Evolutionary conservation across 2,888 invertebrate species (phyloP), one percentile per base, ranked within the genome.

Genomic region (Venusia cambrica): DNA sequence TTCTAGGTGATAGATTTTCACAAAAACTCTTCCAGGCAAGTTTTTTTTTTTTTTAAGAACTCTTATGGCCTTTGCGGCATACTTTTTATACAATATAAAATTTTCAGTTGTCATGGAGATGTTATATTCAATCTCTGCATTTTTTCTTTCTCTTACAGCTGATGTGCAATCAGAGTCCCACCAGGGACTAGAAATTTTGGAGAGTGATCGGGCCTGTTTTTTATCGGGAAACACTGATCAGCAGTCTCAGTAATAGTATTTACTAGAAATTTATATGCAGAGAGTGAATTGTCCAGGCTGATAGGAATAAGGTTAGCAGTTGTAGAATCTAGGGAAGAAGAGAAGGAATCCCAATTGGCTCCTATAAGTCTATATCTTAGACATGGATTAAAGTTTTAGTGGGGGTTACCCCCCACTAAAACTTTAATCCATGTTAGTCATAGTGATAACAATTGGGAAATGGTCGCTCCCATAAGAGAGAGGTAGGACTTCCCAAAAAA

Each of bases 391-490:
- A 5, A n/a, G n/a, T n/a, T n/a, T n/a, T n/a, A 5, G 16, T 7
- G 4, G 35, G 27, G 14, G 31, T 1, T 2, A 19, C n/a, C n/a
- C n/a, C n/a, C n/a, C 19, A 5, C 8, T 21, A 7, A n/a, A n/a
- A n/a, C n/a, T 22, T 27, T 6, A 18, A 17, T 8, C 19, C 4
- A 3, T 29, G 19, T 1, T n/a, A n/a, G n/a, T n/a, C n/a, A 48
- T 7, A 2, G 14, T 10, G 1, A 21, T 17, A 0, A 45, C 0
- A n/a, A 48, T 54, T 4, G 45, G 47, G 6, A 39, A 50, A 16
- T 54, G 47, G 19, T 54, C 51, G 24, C 49, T 51, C 1, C 48
- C 45, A 38, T 35, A 28, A 1, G 42, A 18, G 2, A 8, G 5
- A 4, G 30, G 12, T 0, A 49, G 31, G 5, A 26, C 14, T 9